Percentiles rank a stretch among this genome's conserved stretches.
These are phyloP conservation scores for Hydrochoerus hydrochaeris DNA, from an alignment of 2,113 vertebrate species.

Conservation along the genomic window DNA sequence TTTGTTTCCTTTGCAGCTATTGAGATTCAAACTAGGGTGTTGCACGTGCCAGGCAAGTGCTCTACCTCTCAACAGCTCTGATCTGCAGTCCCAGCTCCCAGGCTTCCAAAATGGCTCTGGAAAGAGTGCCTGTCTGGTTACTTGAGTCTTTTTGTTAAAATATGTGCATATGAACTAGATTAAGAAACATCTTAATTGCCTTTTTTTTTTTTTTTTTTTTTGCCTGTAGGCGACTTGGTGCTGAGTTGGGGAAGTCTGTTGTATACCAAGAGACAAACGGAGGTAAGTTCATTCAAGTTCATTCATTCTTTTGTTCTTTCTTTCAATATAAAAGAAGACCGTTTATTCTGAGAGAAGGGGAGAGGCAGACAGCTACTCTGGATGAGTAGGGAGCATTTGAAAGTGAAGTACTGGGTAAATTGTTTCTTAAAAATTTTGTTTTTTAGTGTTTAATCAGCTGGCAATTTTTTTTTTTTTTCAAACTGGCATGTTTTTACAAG, in stretches of 20 bases:
- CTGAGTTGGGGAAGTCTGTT: constrained; percentile 97
- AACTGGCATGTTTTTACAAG: background rate
- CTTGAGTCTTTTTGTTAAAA: background rate
- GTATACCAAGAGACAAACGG: constrained; percentile 98
- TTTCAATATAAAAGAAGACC: background rate
- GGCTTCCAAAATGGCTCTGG: background rate
- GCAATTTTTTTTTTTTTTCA: background rate
- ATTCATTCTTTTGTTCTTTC: background rate
- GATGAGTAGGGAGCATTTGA: background rate
- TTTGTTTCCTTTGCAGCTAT: background rate
- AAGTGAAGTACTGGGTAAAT: background rate
- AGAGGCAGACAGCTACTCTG: background rate
- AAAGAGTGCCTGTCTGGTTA: background rate
- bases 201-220: background rate
- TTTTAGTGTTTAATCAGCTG: background rate
- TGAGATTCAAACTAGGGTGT: too few species aligned
- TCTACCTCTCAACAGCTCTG: background rate
- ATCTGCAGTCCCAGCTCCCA: background rate
- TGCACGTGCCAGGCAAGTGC: background rate
- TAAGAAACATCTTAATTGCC: background rate
- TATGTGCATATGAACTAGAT: background rate
- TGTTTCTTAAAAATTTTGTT: background rate
- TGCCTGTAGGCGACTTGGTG: constrained; percentile 92
- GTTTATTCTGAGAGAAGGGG: background rate
- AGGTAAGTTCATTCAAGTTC: constrained; percentile 86